Base-by-base conservation (phyloP, 2,888 invertebrate genomes). In the Mesorhabditis spiculigera region DNA sequence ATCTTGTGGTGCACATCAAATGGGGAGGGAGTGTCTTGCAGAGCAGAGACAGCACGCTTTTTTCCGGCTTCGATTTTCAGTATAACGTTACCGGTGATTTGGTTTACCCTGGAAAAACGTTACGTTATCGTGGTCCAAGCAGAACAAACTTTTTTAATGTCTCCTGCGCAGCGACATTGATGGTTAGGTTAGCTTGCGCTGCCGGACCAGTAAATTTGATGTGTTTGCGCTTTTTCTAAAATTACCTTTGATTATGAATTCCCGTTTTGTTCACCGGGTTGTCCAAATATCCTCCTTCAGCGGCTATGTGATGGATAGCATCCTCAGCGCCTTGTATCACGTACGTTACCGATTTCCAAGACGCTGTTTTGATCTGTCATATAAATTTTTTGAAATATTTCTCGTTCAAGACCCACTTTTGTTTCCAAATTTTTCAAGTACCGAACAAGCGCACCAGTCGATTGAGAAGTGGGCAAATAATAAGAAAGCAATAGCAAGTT, bases 111-210 rank as follows among this genome's bases (percentile, higher is more conserved):
- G n/a, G n/a, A 50, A 50, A 50, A 50, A 50, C 8, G 58, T 50
- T n/a, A 50, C 58, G n/a, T 3, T 13, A 50, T 13, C 58, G n/a
- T 13, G n/a, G 3, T 50, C 58, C 1, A 50, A 3, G 8, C n/a
- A 50, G n/a, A 50, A 50, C 58, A 50, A 50, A 50, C 58, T 50
- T 50, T 50, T n/a, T 50, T 50, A 50, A n/a, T 13, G 58, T n/a
- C 8, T 50, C n/a, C 10, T 50, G 8, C 1, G 58, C 58, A 10
- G 8, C 58, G 8, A 13, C 10, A 50, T 50, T 10, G n/a, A 50
- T 50, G 10, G 58, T 50, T 50, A 13, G 2, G n/a, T 50, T 50
- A 13, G 58, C 58, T 10, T 13, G 8, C n/a, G 58, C 58, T n/a
- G 58, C 58, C n/a, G n/a, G 8, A n/a, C 58, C 58, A n/a, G 58